Percentiles rank a stretch among this genome's conserved stretches.
Conservation (phyloP, 2,888 invertebrate species). For the Chrysolina oricalcia region DNA sequence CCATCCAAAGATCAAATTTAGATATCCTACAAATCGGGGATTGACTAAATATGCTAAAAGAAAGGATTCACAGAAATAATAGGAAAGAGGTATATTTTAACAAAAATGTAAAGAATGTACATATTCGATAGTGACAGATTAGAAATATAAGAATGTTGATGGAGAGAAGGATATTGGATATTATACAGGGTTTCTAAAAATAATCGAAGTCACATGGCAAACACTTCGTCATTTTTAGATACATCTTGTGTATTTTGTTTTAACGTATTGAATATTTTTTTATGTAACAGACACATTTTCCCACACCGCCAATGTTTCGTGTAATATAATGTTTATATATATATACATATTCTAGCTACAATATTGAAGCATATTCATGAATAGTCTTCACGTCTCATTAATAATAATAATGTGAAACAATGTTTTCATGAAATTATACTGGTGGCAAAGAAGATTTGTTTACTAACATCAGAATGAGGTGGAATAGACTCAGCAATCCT, state of each 20-base stretch:
- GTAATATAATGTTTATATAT: conserved; percentile 62
- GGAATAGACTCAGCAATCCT: not conserved
- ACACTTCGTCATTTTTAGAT: conserved; percentile 53
- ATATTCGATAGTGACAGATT: conserved; percentile 62
- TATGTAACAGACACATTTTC: conserved; percentile 54
- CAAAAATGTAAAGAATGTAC: conserved; percentile 57
- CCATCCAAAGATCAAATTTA: conserved; percentile 32
- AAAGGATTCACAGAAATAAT: conserved; percentile 55
- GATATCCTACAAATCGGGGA: conserved; percentile 36
- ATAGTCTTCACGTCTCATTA: conserved; percentile 14
- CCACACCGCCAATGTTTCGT: conserved; percentile 59
- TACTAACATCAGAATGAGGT: not conserved
- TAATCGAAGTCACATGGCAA: conserved; percentile 42
- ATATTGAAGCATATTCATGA: conserved; percentile 58
- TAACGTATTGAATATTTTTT: conserved; percentile 53
- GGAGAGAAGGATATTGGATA: conserved; percentile 57
- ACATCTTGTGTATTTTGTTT: conserved; percentile 56
- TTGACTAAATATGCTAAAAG: conserved; percentile 40
- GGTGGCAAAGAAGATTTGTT: not conserved
- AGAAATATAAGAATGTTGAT: conserved; percentile 63
- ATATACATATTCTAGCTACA: conserved; percentile 56
- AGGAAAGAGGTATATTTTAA: conserved; percentile 60
- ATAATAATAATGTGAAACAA: not conserved
- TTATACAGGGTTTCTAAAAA: conserved; percentile 47
- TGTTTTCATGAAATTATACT: not conserved